phyloP scores from a whole-genome alignment of 2,113 vertebrate species.

The Elachura formosa region DNA sequence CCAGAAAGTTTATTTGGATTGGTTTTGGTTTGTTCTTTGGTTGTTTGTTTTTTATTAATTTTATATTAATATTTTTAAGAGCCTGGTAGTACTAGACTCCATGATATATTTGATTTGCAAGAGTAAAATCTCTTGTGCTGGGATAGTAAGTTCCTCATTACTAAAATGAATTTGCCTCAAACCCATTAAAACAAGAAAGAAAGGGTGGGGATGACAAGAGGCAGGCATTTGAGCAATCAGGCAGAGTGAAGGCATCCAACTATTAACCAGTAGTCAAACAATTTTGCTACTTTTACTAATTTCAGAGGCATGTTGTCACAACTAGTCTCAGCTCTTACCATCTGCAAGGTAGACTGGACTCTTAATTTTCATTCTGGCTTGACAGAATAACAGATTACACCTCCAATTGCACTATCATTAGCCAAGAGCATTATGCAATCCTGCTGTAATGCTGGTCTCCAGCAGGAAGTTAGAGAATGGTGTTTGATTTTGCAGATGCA shows the following conservation, averaged over 20 bases:
- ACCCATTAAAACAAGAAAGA: not conserved
- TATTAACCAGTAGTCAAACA: not conserved
- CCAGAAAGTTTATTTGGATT: not conserved
- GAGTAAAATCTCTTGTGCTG: not conserved
- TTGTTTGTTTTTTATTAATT: not conserved
- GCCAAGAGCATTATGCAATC: not conserved
- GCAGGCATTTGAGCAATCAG: not conserved
- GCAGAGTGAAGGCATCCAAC: not conserved
- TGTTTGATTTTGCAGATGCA: not conserved
- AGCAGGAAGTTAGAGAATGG: not conserved
- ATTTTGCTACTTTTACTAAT: not conserved
- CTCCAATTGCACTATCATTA: not conserved
- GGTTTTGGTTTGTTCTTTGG: not conserved
- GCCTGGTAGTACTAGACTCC: not conserved
- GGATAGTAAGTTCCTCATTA: not conserved
- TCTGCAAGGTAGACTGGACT: not conserved
- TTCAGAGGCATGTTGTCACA: not conserved
- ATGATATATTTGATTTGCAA: not conserved
- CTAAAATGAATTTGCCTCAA: not conserved
- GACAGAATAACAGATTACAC: not conserved
- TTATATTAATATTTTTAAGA: too few species aligned
- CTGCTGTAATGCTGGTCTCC: not conserved
- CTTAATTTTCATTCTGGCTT: not conserved
- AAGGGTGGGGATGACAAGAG: accelerated
- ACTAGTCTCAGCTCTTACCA: not conserved